phyloP scores from a whole-genome alignment of 2,888 invertebrate genomes.

The Salpingus planirostris region DNA sequence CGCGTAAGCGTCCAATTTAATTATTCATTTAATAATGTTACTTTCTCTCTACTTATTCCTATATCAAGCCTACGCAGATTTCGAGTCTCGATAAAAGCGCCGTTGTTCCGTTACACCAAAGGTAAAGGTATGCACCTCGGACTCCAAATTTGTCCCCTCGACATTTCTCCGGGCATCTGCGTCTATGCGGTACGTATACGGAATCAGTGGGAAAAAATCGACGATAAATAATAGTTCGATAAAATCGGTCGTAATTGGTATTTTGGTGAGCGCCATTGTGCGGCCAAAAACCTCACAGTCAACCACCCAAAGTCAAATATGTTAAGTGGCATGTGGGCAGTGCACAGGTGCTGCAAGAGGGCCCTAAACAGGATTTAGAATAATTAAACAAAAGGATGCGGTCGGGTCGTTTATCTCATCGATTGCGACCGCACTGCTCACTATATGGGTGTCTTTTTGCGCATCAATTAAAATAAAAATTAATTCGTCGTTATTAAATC shows the following conservation, averaged over 20 bases:
- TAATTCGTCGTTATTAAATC: slow-evolving; percentile 4
- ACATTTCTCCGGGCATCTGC: too few relatives aligned
- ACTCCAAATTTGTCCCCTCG: too few relatives aligned
- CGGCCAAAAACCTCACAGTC: slow-evolving; percentile 7
- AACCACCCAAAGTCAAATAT: slow-evolving; percentile 18
- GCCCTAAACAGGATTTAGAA: slow-evolving; percentile 16
- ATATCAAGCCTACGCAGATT: slow-evolving; percentile 11
- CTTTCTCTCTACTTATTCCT: slow-evolving; percentile 9
- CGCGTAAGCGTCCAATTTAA: too few relatives aligned
- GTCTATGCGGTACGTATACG: too few relatives aligned
- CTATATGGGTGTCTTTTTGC: too few relatives aligned
- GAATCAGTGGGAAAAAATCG: too few relatives aligned
- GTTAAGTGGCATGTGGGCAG: slow-evolving; percentile 19
- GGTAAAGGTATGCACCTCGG: too few relatives aligned
- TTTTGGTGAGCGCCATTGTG: slow-evolving; percentile 12
- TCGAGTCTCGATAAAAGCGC: slow-evolving; percentile 6
- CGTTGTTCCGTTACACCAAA: too few relatives aligned
- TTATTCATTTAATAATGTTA: slow-evolving; percentile 1
- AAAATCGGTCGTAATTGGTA: slow-evolving; percentile 15
- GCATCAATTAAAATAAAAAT: slow-evolving; percentile 9
- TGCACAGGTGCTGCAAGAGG: slow-evolving; percentile 15
- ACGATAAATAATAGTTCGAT: slow-evolving; percentile 15
- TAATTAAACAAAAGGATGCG: slow-evolving; percentile 17
- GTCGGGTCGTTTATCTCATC: slow-evolving; percentile 15
- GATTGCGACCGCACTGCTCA: too few relatives aligned